phyloP scores from a whole-genome alignment of 2,113 vertebrate genomes.

The Polyodon spathula region DNA sequence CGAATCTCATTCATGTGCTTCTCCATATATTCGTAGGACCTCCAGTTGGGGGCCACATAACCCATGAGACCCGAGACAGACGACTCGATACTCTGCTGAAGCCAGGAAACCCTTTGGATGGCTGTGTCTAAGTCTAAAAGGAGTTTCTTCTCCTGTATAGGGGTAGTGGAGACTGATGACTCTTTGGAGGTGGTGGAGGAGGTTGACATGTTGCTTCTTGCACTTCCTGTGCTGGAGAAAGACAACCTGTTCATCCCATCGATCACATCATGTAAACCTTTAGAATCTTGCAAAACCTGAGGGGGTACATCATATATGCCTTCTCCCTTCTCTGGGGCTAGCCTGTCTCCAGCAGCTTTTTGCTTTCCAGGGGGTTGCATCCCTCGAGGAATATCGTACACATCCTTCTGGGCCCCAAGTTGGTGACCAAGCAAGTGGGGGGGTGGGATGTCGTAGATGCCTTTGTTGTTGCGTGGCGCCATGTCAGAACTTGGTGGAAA shows the following conservation, averaged over 20 bases:
- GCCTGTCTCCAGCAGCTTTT: conserved; percentile 36
- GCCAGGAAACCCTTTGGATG: conserved; percentile 62
- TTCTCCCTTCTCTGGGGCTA: conserved; percentile 43
- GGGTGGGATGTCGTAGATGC: conserved; percentile 65
- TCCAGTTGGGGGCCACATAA: conserved; percentile 68
- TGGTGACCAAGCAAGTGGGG: conserved; percentile 44
- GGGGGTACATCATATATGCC: conserved; percentile 78
- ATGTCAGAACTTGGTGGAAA: conserved; percentile 35
- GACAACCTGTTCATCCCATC: conserved; percentile 87
- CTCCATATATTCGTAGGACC: conserved; percentile 75
- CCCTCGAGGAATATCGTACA: conserved; percentile 80
- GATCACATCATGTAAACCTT: conserved; percentile 58
- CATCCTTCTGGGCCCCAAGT: conserved; percentile 52
- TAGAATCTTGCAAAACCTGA: conserved; percentile 49
- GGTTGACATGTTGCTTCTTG: conserved; percentile 89
- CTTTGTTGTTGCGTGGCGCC: conserved; percentile 33
- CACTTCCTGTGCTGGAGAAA: conserved; percentile 88
- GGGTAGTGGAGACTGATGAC: conserved; percentile 60
- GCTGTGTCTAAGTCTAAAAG: conserved; percentile 70
- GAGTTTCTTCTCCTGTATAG: conserved; percentile 56
- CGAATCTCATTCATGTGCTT: conserved; percentile 73
- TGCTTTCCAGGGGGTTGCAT: conserved; percentile 49
- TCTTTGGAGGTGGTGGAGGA: conserved; percentile 79
- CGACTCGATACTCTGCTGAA: conserved; percentile 70
- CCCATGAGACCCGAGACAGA: conserved; percentile 57